Evolutionary conservation across 1,140 invertebrate species (phyloP), one percentile per base, ranked within the genome.

Genomic region (Elymnias hypermnestra): DNA sequence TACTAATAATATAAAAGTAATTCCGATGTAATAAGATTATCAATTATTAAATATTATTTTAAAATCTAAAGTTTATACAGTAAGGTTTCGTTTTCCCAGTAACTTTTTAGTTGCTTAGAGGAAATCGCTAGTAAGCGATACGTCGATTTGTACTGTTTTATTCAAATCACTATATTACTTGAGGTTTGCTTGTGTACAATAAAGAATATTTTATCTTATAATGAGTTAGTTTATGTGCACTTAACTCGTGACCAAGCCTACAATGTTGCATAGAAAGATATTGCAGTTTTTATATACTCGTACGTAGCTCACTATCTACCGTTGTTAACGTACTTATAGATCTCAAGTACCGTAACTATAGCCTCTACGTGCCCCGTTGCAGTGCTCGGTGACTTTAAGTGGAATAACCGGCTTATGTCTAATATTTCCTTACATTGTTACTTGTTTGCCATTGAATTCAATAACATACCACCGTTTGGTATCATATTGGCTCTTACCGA

Each of bases 331-430:
- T 10, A 25, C 12, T 33, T 57, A 45, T 51, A 66, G 57, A 69
- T 58, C 65, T 58, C 38, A 61, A 69, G 65, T 78, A 75, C 72
- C 67, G 72, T 75, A 72, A 67, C 57, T 62, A 65, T 68, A 63
- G 67, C 63, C 63, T 63, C 59, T 67, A 67, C 65, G 59, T 68
- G 57, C 59, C 33, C 28, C 38, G 54, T 46, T 56, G 42, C 53
- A 45, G 19, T 46, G 48, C 45, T 57, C 41, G 48, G 53, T 39
- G 53, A 44, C 46, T 53, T 29, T 46, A 57, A 63, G 55, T 57
- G 46, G 52, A 48, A 63, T 60, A 70, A 72, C 65, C 59, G 59
- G 66, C 63, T 72, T 57, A 53, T 65, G 50, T 69, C 57, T 71
- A 70, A 57, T 55, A 61, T 61, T 72, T 65, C 63, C 63, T 65